These are phyloP conservation scores for Cryptophagus acutangulus DNA, from an alignment of 2,888 invertebrate genomes.

Conservation along the genomic window DNA sequence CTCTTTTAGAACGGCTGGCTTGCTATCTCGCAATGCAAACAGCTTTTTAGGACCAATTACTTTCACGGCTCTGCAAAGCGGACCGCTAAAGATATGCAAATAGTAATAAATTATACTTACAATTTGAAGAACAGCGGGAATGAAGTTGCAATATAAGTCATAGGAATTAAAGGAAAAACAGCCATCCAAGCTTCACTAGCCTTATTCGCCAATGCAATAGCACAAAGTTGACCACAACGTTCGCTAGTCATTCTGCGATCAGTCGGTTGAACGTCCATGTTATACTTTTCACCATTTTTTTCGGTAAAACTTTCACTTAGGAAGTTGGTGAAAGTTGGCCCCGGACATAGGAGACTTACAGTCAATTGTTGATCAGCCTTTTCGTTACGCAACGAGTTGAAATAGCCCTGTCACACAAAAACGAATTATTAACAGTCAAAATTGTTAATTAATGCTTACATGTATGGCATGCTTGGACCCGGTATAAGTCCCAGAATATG, in stretches of 20 bases:
- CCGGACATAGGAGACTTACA: constrained; percentile 70
- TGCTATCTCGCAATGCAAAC: constrained; percentile 48
- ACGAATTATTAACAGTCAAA: background rate
- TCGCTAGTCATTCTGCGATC: constrained; percentile 53
- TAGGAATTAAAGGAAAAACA: constrained; percentile 56
- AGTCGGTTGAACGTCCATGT: constrained; percentile 42
- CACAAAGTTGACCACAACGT: constrained; percentile 57
- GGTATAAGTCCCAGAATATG: constrained; percentile 65
- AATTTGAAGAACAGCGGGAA: constrained; percentile 51
- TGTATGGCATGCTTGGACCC: constrained; percentile 74
- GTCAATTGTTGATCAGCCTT: constrained; percentile 55
- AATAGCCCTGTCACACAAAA: constrained; percentile 60
- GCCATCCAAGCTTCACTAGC: constrained; percentile 66
- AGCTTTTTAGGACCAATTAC: constrained; percentile 44
- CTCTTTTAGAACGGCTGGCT: constrained; percentile 33
- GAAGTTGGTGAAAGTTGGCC: constrained; percentile 69
- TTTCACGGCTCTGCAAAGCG: constrained; percentile 42
- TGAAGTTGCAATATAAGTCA: constrained; percentile 58
- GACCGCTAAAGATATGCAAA: no score
- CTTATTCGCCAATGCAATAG: constrained; percentile 57
- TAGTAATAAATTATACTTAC: constrained; percentile 49
- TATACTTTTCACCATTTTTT: constrained; percentile 51
- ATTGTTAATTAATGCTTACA: constrained; percentile 44
- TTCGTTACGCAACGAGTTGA: constrained; percentile 59
- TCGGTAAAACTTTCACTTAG: constrained; percentile 65